Evolutionary conservation across 2,113 vertebrate species (phyloP).

Genomic region (Todiramphus chloris): DNA sequence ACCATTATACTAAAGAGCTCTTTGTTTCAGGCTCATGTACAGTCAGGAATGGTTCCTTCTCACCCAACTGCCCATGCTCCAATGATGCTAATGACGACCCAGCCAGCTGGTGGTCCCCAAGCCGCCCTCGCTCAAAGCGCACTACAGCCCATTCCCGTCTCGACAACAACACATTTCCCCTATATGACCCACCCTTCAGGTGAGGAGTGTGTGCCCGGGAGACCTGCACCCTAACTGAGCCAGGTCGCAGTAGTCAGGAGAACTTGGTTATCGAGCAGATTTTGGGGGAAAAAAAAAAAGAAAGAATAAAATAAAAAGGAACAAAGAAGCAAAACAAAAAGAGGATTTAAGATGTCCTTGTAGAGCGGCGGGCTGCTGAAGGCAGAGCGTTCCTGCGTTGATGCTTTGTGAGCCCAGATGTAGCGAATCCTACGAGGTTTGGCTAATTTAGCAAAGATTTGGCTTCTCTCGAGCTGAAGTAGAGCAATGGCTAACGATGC

Average conservation of each 20-base stretch:
- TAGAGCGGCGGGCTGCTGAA: not conserved
- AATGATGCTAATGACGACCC: conserved; percentile 98
- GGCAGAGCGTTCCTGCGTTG: not conserved
- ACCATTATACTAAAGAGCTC: conserved; percentile 75
- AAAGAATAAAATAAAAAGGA: too few species aligned
- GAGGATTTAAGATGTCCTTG: conserved; percentile 10
- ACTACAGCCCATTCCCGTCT: conserved; percentile 95
- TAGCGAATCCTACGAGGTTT: not conserved
- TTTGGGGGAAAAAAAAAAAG: not conserved
- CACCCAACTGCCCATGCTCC: conserved; percentile 92
- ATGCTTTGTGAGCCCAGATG: not conserved
- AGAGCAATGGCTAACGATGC: not conserved
- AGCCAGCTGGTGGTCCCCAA: conserved; percentile 93
- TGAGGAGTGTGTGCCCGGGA: conserved; percentile 82
- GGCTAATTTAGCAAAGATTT: not conserved
- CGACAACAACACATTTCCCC: conserved; percentile 86
- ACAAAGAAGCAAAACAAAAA: not conserved
- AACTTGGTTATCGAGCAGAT: not conserved
- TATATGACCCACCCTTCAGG: conserved; percentile 89
- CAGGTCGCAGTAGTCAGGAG: conserved; percentile 33
- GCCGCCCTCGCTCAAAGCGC: conserved; percentile 90
- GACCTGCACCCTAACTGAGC: conserved; percentile 70
- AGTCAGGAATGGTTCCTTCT: conserved; percentile 95
- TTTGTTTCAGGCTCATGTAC: conserved; percentile 95
- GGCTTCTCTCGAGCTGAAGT: not conserved